Evolutionary conservation across 2,888 invertebrate species (phyloP), one percentile per base, ranked within the genome.

Genomic region (Brachyptera risi): DNA sequence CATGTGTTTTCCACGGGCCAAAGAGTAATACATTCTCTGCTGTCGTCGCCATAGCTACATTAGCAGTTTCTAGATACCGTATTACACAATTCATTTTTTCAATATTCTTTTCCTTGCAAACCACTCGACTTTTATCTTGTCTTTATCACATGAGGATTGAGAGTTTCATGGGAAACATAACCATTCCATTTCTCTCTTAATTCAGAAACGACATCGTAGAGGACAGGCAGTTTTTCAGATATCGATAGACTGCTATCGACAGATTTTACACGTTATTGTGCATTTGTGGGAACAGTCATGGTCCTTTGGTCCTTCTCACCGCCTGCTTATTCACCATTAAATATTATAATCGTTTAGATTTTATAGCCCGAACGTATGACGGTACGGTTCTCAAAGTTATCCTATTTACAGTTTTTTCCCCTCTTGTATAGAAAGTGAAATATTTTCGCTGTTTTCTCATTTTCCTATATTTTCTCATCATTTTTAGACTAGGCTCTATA

Each of bases 21-120:
- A 5, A n/a, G 13, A n/a, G 54, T 37, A 54, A 54, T 54, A 54
- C 35, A 54, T 54, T 54, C 37, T n/a, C 37, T 37, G 19, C 54
- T 54, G 54, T 54, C 54, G 35, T 21, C n/a, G 13, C 37, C 54
- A 44, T 17, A 54, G 37, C 50, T 21, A 37, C 37, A 54, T 54
- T 54, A 54, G 54, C 54, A 35, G 37, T 17, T 37, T 35, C 54
- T 37, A 37, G 19, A 31, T 35, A 54, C 54, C 54, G 54, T 17
- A 35, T 54, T 54, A 54, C 54, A 54, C 54, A 54, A 37, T 35
- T 35, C 35, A 54, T 24, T 54, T 35, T 35, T 35, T 37, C 54
- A 54, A 54, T 54, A 54, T 54, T 54, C 54, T 54, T 21, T 35
- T 23, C n/a, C n/a, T n/a, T 2, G 19, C 11, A 35, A 21, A 17